Base-by-base conservation (phyloP, 1,140 invertebrate genomes). In the Eurytemora carolleeae region DNA sequence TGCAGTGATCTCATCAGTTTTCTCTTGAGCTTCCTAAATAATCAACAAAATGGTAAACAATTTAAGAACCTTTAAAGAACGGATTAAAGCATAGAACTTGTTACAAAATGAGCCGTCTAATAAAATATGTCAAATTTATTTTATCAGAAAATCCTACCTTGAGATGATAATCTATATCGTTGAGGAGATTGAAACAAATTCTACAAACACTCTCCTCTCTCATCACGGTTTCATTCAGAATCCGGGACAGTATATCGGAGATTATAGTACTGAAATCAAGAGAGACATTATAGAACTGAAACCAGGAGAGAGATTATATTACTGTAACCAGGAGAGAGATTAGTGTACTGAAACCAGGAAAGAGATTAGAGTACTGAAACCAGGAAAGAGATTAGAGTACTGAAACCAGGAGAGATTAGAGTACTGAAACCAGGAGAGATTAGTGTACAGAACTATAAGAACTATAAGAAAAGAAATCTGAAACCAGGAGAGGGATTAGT, bases 91-190 rank as follows among this genome's bases (percentile, higher is more conserved):
- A 52, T 52, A 52, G n/a, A 52, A 15, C 44, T 52, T 52, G n/a
- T 15, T 52, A 15, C 15, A 15, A 52, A 52, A 15, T 15, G n/a
- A 52, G 15, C 15, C 44, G 15, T 15, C n/a, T 52, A 15, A 18
- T 52, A 15, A 52, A 52, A 15, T 18, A 52, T 18, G 44, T 15
- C 15, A 15, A 52, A 15, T 15, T 15, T 15, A 18, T 52, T 15
- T 15, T 15, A 52, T 15, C 15, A 15, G 44, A 52, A 15, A 55
- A 53, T 23, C 44, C 59, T 21, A 55, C 59, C 44, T 61, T 61
- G 15, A 61, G 52, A 24, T 62, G 60, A 21, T 62, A 62, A 23
- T 62, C 60, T 21, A 62, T 57, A 53, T 62, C 60, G 24, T 62
- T 62, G 17, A 62, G 25, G 2, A 62, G 55, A 21, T 62, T 62